Base-by-base conservation (phyloP, 2,797 vertebrate genomes). In the Mormyrus hasselquistii region DNA sequence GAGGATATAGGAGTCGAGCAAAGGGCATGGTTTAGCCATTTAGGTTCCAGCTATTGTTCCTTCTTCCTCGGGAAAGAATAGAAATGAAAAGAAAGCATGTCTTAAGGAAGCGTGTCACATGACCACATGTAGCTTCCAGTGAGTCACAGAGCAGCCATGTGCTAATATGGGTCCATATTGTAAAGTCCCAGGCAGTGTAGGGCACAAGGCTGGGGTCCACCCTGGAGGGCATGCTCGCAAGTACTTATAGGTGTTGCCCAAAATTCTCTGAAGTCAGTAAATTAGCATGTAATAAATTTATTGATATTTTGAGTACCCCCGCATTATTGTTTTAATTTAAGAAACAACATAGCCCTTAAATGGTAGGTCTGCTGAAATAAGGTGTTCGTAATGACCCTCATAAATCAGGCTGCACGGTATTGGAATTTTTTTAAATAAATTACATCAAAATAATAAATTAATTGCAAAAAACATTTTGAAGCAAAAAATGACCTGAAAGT, bases 21-120 rank as follows among this genome's bases (percentile, higher is more conserved):
- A 85, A 85, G 44, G 82, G 76, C 41, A 29, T 14, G 47, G 83
- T 85, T 52, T 85, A 29, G 22, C 83, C 49, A 85, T 85, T 85
- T 52, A 9, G 83, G 14, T 49, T 85, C 83, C 14, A 52, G 83
- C 83, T 25, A 85, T 85, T 25, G 47, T 25, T 25, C 41, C 34
- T 29, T 22, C 49, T 85, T 85, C 44, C 49, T 85, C n/a, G 2
- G 83, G 47, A 52, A 29, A 34, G 47, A 47, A 50, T 85, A 14
- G 76, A 82, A 82, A 82, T 47, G 41, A 82, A 82, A 47, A 22
- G 76, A 22, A 82, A 47, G 76, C 16, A 34, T 82, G 7, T 47
- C 76, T 44, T 82, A 47, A 47, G 76, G 76, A 82, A 82, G 41
- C 47, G 65, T 12, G 65, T 76, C 12, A 76, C 69, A 76, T 16